Percentiles rank a stretch among this genome's conserved stretches.
Conservation (phyloP, 2,113 vertebrate genomes). For the Gavialis gangeticus region DNA sequence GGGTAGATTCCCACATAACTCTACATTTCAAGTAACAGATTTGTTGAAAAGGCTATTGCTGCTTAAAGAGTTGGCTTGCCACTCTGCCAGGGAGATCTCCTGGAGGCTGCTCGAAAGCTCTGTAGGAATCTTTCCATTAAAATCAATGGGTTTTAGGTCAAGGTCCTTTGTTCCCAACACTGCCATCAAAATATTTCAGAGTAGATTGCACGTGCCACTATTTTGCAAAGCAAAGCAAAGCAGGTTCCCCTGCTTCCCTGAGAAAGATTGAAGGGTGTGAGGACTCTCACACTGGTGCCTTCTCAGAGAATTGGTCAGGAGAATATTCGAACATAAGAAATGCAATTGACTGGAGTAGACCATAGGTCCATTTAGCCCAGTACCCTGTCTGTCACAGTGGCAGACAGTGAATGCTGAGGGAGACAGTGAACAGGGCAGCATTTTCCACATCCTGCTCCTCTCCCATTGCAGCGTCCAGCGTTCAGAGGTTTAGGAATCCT, state of each 20-base stretch:
- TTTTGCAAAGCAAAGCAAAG: not conserved
- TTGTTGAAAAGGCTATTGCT: slow-evolving; percentile 38
- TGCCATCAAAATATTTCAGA: not conserved
- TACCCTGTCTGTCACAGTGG: too few species aligned
- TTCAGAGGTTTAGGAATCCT: too few species aligned
- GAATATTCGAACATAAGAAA: not conserved
- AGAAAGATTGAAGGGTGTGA: not conserved
- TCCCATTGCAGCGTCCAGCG: too few species aligned
- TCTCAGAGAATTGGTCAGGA: not conserved
- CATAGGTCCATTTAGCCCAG: too few species aligned
- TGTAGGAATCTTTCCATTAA: not conserved
- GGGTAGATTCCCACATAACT: slow-evolving; percentile 52
- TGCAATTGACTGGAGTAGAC: too few species aligned
- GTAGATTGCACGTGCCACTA: not conserved
- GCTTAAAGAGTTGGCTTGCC: not conserved
- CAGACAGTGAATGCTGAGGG: too few species aligned
- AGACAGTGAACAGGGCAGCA: too few species aligned
- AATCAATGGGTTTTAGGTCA: not conserved
- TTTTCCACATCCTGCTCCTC: too few species aligned
- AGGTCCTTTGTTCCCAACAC: not conserved
- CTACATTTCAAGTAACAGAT: slow-evolving; percentile 54
- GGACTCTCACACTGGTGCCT: not conserved
- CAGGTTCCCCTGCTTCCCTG: not conserved
- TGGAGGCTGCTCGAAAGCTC: not conserved
- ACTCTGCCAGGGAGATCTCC: slow-evolving; percentile 3